Base-by-base conservation (phyloP, 2,888 invertebrate genomes). In the Scelioninae gen. 2 region DNA sequence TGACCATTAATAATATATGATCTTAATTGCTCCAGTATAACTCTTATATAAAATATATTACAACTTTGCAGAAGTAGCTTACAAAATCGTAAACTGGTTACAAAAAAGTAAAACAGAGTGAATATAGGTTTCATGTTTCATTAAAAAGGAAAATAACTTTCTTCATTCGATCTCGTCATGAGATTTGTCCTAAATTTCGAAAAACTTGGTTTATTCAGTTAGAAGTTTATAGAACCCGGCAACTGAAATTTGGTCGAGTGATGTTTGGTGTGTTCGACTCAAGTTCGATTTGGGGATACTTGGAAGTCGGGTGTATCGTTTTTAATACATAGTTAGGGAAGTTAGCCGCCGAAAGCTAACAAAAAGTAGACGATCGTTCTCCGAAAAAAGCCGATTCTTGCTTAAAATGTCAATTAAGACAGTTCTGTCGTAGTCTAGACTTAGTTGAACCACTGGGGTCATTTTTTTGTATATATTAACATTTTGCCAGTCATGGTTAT, bases 201-300 rank as follows among this genome's bases (percentile, higher is more conserved):
- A 37, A 37, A 53, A 39, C n/a, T 39, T 39, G 25, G 31, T 16
- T 48, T 15, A 48, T 48, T 48, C 31, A 16, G 16, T 48, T 31
- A 39, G 5, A 19, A 25, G 53, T 53, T 37, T 11, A 6, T n/a
- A 3, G 11, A 10, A 31, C 10, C 31, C 5, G 43, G 16, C 52
- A 53, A 53, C 22, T 9, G 37, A 22, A 22, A 35, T 53, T 37
- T 37, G 22, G 37, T 19, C 19, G 43, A 43, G 43, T 43, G 43
- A 19, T 43, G 18, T 43, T 19, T 53, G 13, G 52, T 3, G 52
- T 3, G 52, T 19, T 11, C 35, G 18, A 31, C 9, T 13, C 22
- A 53, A 35, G 25, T 46, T 46, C 28, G 19, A 13, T 46, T 28
- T 15, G 13, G 13, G 28, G 13, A 46, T 28, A 13, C 13, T 46